Evolutionary conservation across 2,888 invertebrate genomes (phyloP), one percentile per base, ranked within the genome.

Genomic region (Apotomis betuletana): DNA sequence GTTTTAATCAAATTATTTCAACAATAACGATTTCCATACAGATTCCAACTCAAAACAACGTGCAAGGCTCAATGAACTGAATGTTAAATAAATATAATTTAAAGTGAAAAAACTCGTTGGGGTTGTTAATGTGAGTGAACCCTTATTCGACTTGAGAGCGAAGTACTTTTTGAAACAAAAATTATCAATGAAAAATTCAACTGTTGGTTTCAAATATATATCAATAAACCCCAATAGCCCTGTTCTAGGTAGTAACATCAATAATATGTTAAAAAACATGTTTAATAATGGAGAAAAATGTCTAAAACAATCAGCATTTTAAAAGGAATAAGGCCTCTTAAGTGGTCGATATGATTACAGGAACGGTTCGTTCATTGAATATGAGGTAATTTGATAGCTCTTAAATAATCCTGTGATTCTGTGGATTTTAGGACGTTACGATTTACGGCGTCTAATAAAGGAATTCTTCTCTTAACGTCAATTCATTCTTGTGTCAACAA

Each of bases 381-480:
- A 41, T 41, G 15, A 5, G 6, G 13, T 5, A 13, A 63, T 15
- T 27, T 60, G 5, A 27, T n/a, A 12, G 36, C 6, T 0, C 4
- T 8, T 5, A 38, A 58, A 15, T 41, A 44, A 6, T 54, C 3
- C 63, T 12, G 5, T 64, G 15, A 6, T 64, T 27, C 65, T 12
- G n/a, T 4, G 27, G 9, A 4, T 13, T 6, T 36, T 49, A 46
- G 49, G 13, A 63, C 54, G 41, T 64, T n/a, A 57, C 44, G 13
- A 62, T 51, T 52, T 52, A n/a, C 52, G 44, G 27, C 27, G 55
- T 55, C 55, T 36, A 57, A 27, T 57, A 36, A 65, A 65, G n/a
- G 27, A 41, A 44, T 64, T 54, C 15, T 12, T 65, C 55, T 57
- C 64, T 44, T 44, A 52, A 44, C 44, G 27, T 27, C 44, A 54